phyloP scores from a whole-genome alignment of 2,888 invertebrate species.

The Melanchra persicariae region DNA sequence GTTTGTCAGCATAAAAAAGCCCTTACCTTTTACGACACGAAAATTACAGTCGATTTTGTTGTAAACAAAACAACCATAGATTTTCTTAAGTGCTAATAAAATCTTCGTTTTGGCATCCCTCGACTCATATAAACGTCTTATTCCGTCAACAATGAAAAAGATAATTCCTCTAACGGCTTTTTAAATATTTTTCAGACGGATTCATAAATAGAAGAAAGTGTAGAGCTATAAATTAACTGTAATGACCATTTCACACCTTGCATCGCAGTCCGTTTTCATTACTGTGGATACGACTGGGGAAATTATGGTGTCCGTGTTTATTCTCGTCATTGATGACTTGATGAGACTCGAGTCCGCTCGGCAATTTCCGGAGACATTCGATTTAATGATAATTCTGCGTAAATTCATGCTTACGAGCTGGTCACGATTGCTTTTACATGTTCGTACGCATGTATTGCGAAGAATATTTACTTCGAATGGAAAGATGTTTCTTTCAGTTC shows the following conservation, averaged over 20 bases:
- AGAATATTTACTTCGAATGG: constrained; percentile 8
- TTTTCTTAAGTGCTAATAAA: constrained; percentile 38
- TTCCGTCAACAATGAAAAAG: constrained; percentile 26
- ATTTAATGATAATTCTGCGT: constrained; percentile 16
- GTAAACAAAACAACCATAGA: constrained; percentile 40
- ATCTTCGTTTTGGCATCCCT: constrained; percentile 45
- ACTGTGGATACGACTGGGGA: constrained; percentile 36
- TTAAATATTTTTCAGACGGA: constrained; percentile 38
- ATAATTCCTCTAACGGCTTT: constrained; percentile 36
- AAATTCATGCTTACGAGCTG: constrained; percentile 15
- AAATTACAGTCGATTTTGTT: background rate
- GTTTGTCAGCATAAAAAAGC: background rate
- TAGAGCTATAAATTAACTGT: constrained; percentile 48
- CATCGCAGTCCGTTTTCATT: constrained; percentile 50
- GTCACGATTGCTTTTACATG: background rate
- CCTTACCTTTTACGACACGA: background rate
- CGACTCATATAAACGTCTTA: constrained; percentile 23
- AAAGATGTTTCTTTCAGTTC: background rate
- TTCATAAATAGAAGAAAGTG: constrained; percentile 47
- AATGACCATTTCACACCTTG: constrained; percentile 44
- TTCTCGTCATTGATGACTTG: constrained; percentile 55
- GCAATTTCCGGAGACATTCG: constrained; percentile 40
- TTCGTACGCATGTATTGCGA: constrained; percentile 12
- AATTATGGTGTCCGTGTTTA: constrained; percentile 48
- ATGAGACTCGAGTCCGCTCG: constrained; percentile 39